Evolutionary conservation across 1,140 invertebrate species (phyloP), one percentile per base, ranked within the genome.

Genomic region (Chrysoperla carnea): DNA sequence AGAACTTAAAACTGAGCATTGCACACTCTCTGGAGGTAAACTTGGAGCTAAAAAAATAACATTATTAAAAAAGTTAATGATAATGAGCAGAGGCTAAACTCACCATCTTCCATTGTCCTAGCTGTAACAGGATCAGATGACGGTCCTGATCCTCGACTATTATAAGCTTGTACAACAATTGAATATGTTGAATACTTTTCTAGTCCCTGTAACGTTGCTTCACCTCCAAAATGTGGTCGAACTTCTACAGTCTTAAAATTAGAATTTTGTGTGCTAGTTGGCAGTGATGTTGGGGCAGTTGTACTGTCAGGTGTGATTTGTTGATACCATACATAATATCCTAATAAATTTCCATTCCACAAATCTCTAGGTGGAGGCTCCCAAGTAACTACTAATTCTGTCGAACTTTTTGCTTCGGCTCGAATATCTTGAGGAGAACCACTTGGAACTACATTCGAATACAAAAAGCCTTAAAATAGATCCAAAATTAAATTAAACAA

Each of bases 241-340:
- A 75, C 70, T 56, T 82, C 78, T 0, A 83, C 78, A 7, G 78
- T 81, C 53, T 79, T 76, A 36, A 80, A 78, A 14, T 71, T 76
- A 56, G 78, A 81, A 6, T 70, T 72, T 28, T 61, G 58, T 9
- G 62, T 55, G 23, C 58, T 54, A 6, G 42, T 35, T 46, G 57
- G 53, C 27, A 57, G 55, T 7, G 42, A 23, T 46, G 57, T 53
- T 36, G 57, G 52, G 46, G 59, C 52, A 36, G 44, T 45, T 46
- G 60, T 59, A 37, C 57, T 55, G 41, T 64, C 59, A 44, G 60
- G 56, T 35, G 55, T 53, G 29, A 72, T 66, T 58, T 75, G 78
- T 60, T 84, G 81, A 65, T 89, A 93, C 39, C 90, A 89, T 7
- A 95, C 78, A 56, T 94, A 89, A 59, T 94, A 96, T 12, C 91